Conservation (phyloP, 2,113 vertebrate species). For the Marcusenius ussheri region DNA sequence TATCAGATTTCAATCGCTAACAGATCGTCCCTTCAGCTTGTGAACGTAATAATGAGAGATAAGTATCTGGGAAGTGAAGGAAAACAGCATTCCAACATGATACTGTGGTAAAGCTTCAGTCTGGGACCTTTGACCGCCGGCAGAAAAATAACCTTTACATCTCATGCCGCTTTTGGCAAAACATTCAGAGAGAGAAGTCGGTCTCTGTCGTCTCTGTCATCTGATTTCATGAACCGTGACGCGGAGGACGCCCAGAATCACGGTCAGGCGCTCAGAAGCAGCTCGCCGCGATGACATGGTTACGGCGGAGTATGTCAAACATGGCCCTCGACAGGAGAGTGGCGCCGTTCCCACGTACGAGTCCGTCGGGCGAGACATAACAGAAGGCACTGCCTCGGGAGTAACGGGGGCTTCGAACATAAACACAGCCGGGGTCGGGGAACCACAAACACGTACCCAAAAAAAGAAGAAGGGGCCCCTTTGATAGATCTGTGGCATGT, state of each 20-base stretch:
- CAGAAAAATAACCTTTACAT: neutral
- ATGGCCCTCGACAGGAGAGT: constrained; percentile 36
- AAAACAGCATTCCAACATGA: neutral
- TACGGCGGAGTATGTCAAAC: constrained; percentile 37
- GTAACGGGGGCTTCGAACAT: constrained; percentile 51
- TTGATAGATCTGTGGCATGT: constrained; percentile 55
- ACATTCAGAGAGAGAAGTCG: neutral
- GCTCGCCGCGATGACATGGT: constrained; percentile 18
- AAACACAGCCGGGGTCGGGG: constrained; percentile 50
- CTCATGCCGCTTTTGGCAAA: neutral
- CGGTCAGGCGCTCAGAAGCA: constrained; percentile 10
- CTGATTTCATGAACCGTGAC: constrained; percentile 7
- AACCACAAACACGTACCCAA: constrained; percentile 52
- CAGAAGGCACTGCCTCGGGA: constrained; percentile 44
- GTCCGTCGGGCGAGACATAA: constrained; percentile 48
- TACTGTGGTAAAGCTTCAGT: neutral
- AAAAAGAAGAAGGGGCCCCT: constrained; percentile 35
- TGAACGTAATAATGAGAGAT: neutral
- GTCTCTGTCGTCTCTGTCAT: neutral
- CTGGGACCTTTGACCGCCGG: neutral
- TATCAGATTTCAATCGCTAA: neutral
- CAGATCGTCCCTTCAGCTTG: neutral
- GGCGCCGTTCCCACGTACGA: constrained; percentile 32
- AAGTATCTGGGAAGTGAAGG: neutral
- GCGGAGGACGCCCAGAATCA: neutral